Evolutionary conservation across 2,888 invertebrate genomes (phyloP).

Genomic region (Drosophila flavopinicola): DNA sequence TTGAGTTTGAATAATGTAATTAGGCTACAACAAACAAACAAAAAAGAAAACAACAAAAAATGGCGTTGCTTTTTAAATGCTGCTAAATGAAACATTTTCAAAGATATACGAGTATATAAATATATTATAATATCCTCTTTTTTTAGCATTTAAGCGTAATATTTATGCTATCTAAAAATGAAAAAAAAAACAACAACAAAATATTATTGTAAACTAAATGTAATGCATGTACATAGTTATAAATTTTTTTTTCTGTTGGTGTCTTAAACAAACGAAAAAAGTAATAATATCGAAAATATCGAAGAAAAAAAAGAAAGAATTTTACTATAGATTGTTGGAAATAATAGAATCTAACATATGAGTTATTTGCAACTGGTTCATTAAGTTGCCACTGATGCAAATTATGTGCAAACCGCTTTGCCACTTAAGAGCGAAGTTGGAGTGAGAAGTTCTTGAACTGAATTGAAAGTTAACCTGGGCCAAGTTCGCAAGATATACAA

Average conservation of each 20-base stretch:
- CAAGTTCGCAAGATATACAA: conserved; percentile 39
- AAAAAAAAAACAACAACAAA: conserved; percentile 16
- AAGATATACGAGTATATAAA: conserved; percentile 52
- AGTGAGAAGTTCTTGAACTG: neutral
- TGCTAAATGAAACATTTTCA: conserved; percentile 49
- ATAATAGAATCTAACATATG: no score
- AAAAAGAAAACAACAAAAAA: neutral
- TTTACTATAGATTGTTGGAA: neutral
- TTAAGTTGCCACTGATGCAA: neutral
- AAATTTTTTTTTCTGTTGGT: conserved; percentile 46
- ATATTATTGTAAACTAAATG: conserved; percentile 53
- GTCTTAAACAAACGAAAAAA: conserved; percentile 44
- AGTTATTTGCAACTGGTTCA: neutral
- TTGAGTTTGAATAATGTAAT: conserved; percentile 20
- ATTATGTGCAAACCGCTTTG: neutral
- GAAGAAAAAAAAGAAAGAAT: conserved; percentile 18
- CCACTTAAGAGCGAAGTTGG: neutral
- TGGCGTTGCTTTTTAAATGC: conserved; percentile 41
- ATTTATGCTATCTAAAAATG: conserved; percentile 50
- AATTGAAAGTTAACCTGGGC: conserved; percentile 22
- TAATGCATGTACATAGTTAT: conserved; percentile 74
- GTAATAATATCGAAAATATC: conserved; percentile 29
- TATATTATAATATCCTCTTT: conserved; percentile 4
- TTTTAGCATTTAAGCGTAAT: conserved; percentile 49
- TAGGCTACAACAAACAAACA: neutral